phyloP scores from a whole-genome alignment of 2,797 vertebrate species.

The Paratrypauchen microcephalus region DNA sequence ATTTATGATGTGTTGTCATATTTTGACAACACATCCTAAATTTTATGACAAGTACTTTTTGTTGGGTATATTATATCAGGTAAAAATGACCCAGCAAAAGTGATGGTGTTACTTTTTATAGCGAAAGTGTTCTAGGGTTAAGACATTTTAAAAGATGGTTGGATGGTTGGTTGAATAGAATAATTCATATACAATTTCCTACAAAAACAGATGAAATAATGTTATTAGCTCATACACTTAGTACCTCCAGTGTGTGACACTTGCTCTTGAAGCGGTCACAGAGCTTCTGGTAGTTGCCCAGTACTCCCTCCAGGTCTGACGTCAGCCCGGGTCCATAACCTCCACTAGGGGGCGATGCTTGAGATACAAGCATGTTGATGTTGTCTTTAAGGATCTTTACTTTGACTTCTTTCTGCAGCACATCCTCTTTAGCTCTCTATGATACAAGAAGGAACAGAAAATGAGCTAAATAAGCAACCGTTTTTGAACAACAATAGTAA shows the following conservation, averaged over 20 bases:
- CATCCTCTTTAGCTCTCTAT: slow-evolving; percentile 97
- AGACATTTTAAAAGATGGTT: too few species aligned
- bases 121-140: too few species aligned
- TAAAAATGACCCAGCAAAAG: too few species aligned
- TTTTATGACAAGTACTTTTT: too few species aligned
- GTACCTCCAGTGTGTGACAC: slow-evolving; percentile 93
- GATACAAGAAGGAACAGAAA: slow-evolving; percentile 1
- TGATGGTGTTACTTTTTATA: too few species aligned
- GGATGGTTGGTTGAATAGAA: neutral
- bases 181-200: neutral
- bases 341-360: slow-evolving; percentile 76
- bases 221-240: neutral
- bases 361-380: slow-evolving; percentile 86
- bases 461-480: neutral
- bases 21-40: too few species aligned
- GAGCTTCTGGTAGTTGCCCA: slow-evolving; percentile 93
- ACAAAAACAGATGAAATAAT: neutral
- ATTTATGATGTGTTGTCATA: too few species aligned
- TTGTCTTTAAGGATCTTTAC: slow-evolving; percentile 98
- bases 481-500: neutral
- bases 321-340: slow-evolving; percentile 77
- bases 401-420: slow-evolving; percentile 96
- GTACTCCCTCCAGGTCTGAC: slow-evolving; percentile 81
- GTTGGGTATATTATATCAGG: too few species aligned
- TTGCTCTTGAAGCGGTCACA: slow-evolving; percentile 96